Conservation (phyloP, 2,888 invertebrate genomes). For the Eupithecia pulchellata region DNA sequence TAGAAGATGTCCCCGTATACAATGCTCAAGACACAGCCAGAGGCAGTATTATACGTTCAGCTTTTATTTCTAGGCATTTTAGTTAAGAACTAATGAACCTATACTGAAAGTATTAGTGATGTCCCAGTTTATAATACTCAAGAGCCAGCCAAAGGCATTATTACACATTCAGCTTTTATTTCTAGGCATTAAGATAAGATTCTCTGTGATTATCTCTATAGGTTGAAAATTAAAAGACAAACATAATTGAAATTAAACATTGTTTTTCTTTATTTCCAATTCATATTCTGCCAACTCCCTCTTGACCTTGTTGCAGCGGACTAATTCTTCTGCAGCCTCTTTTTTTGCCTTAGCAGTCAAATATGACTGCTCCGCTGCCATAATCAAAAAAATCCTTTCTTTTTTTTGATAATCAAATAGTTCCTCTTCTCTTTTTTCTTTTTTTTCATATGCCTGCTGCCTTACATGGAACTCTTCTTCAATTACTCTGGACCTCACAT, state of each 20-base stretch:
- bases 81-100: background rate
- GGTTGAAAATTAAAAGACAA: background rate
- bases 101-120: background rate
- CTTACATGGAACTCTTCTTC: background rate
- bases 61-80: conserved; percentile 10
- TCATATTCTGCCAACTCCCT: background rate
- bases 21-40: conserved; percentile 13
- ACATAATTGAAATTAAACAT: background rate
- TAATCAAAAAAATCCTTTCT: background rate
- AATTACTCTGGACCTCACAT: background rate
- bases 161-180: background rate
- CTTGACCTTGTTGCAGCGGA: conserved; percentile 2
- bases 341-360: background rate
- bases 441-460: background rate
- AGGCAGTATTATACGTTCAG: conserved; percentile 14
- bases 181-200: background rate
- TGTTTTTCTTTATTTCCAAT: background rate
- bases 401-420: background rate
- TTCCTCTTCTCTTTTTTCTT: conserved; percentile 2
- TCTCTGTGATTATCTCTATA: background rate
- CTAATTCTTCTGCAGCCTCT: background rate
- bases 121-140: background rate
- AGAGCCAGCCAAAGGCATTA: background rate
- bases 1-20: background rate
- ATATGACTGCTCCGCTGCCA: conserved; percentile 5